These are phyloP conservation scores for Palaemon carinicauda DNA, from an alignment of 1,140 invertebrate genomes.

Conservation along the genomic window DNA sequence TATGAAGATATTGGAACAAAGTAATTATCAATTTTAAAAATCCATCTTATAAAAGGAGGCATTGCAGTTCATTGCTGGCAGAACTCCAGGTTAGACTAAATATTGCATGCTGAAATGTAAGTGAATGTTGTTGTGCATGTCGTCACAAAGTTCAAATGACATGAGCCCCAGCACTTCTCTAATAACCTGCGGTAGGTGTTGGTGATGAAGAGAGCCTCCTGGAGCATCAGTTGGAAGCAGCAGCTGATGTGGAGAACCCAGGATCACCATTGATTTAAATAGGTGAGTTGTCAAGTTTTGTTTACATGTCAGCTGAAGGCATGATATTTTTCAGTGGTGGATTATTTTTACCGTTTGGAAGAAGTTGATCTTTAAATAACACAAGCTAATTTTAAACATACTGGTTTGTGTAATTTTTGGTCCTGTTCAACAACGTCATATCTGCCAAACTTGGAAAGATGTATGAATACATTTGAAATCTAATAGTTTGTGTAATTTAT, in stretches of 20 bases:
- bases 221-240: conserved; percentile 27
- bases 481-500: too few species aligned
- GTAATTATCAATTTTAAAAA: neutral
- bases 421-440: too few species aligned
- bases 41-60: neutral
- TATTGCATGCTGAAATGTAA: neutral
- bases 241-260: neutral
- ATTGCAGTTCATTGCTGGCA: neutral
- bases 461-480: too few species aligned
- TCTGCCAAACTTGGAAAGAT: too few species aligned
- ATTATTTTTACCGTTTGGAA: too few species aligned
- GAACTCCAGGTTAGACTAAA: conserved; percentile 34
- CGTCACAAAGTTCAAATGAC: conserved; percentile 4
- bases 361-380: too few species aligned
- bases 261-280: neutral
- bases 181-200: conserved; percentile 44
- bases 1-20: too few species aligned
- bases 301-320: too few species aligned
- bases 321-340: too few species aligned
- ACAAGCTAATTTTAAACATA: too few species aligned
- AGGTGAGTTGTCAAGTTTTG: conserved; percentile 1
- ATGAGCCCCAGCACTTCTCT: conserved; percentile 16
- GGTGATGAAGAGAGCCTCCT: conserved; percentile 28
- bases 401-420: too few species aligned
- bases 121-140: conserved; percentile 29